Percentiles rank a stretch among this genome's conserved stretches.
phyloP scores from a whole-genome alignment of 2,888 invertebrate species.

The Papilio demoleus region DNA sequence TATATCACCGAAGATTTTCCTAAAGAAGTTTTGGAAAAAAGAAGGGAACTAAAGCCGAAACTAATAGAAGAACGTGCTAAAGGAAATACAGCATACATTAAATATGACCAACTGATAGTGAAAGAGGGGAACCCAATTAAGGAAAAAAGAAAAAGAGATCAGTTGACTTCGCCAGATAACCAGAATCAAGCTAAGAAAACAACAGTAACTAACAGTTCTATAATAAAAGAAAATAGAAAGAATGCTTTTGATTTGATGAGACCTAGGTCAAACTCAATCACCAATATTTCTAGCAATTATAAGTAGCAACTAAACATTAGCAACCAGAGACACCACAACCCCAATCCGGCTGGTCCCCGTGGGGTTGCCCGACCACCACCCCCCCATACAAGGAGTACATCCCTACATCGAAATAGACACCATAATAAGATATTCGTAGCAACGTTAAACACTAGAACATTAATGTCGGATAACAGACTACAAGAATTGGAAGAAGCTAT shows the following conservation, averaged over 20 bases:
- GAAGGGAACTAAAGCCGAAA: neutral
- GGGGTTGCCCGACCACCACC: neutral
- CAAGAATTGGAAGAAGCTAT: too few species aligned
- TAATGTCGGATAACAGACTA: neutral
- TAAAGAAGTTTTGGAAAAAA: neutral
- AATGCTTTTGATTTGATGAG: conserved; percentile 5
- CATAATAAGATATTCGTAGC: neutral
- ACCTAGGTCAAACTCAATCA: neutral
- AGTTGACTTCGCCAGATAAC: neutral
- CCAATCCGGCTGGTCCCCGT: conserved; percentile 8
- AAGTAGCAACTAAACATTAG: conserved; percentile 7
- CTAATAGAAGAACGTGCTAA: neutral
- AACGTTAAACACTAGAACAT: neutral
- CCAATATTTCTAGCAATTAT: neutral
- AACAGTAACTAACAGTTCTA: neutral
- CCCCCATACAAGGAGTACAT: neutral
- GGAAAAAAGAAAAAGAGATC: conserved; percentile 6
- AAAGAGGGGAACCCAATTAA: neutral
- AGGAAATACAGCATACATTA: neutral
- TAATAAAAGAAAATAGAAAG: too few species aligned
- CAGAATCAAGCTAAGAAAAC: neutral
- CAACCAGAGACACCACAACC: neutral
- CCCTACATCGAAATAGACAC: neutral
- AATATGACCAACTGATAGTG: neutral
- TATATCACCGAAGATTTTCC: neutral